Conservation (phyloP, 1,140 invertebrate species). For the Linepithema humile region DNA sequence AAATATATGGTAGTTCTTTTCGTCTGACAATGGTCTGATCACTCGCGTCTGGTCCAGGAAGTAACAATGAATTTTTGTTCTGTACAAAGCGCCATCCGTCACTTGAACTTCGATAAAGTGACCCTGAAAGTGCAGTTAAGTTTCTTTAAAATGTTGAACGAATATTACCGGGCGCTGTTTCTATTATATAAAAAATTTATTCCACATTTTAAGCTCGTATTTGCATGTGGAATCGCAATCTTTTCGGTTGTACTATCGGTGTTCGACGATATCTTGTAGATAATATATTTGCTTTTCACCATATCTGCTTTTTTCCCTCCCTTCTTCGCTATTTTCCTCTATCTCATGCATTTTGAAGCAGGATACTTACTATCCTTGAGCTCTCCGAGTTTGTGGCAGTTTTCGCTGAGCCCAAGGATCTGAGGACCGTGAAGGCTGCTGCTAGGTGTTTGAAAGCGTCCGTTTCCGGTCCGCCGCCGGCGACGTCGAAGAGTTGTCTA, state of each 20-base stretch:
- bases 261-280: neutral
- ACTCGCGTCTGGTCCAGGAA: conserved; percentile 97
- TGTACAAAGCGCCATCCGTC: conserved; percentile 96
- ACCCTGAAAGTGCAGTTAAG: conserved; percentile 86
- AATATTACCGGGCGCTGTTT: neutral
- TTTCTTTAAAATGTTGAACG: neutral
- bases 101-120: conserved; percentile 98
- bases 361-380: conserved; percentile 93
- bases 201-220: neutral
- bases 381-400: conserved; percentile 96
- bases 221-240: neutral
- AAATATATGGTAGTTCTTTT: conserved; percentile 99
- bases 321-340: neutral
- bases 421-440: conserved; percentile 96
- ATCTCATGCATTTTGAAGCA: conserved; percentile 42
- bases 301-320: neutral
- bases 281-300: neutral
- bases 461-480: conserved; percentile 96
- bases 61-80: conserved; percentile 98
- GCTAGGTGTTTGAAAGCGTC: conserved; percentile 98
- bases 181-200: neutral
- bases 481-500: conserved; percentile 95
- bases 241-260: neutral
- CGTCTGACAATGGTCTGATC: conserved; percentile 92
- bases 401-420: conserved; percentile 95